Conservation (phyloP, 2,113 vertebrate species). For the Hirundichthys speculiger region DNA sequence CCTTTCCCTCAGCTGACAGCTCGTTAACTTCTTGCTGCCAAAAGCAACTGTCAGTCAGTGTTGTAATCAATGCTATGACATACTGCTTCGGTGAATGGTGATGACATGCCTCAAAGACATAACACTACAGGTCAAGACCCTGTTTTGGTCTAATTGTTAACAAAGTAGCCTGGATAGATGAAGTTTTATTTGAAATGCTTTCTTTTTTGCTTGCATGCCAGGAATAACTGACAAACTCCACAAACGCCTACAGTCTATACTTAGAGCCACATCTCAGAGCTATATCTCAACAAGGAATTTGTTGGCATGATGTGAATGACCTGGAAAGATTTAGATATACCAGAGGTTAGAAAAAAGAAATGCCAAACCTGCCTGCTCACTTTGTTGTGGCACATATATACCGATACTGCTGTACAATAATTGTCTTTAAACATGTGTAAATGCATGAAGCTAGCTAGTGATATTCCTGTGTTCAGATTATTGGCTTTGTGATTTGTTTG, state of each 20-base stretch:
- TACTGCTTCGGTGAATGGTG: background rate
- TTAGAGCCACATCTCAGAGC: too few relatives aligned
- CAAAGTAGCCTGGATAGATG: constrained; percentile 4
- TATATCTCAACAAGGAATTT: background rate
- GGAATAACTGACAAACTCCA: background rate
- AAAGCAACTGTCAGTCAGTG: constrained; percentile 10
- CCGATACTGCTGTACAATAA: too few relatives aligned
- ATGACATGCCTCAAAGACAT: background rate
- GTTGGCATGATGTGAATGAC: background rate
- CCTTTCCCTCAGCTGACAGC: constrained; percentile 1
- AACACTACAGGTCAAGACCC: background rate
- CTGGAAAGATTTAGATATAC: background rate
- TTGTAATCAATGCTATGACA: constrained; percentile 8
- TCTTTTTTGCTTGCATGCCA: constrained; percentile 1
- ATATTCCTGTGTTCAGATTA: too few relatives aligned
- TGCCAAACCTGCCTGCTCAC: background rate
- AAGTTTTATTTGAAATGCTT: constrained; percentile 3
- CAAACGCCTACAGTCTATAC: constrained; percentile 1
- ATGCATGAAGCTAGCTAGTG: too few relatives aligned
- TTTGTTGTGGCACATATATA: background rate
- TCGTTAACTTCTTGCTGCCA: constrained; percentile 28
- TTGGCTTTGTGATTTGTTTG: too few relatives aligned
- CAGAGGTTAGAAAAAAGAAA: background rate
- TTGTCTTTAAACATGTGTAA: too few relatives aligned
- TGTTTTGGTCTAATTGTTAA: constrained; percentile 8